Base-by-base conservation (phyloP, 2,113 vertebrate species). In the Bombycilla garrulus region DNA sequence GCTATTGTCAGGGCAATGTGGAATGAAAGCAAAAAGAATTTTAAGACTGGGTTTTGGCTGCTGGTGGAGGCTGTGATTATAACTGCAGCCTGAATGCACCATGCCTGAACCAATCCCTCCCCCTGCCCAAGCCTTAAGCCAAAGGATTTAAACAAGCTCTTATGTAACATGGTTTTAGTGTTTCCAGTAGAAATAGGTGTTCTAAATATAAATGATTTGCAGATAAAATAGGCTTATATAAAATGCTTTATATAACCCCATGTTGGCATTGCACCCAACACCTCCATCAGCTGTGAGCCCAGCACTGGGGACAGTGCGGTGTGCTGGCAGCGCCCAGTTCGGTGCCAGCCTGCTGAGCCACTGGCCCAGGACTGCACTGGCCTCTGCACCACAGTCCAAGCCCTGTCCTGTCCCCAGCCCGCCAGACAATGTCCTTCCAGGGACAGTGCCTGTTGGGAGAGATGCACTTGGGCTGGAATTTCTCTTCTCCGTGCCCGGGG, bases 191-290 rank as follows among this genome's bases (percentile, higher is more conserved):
- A 95, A 97, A 96, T 83, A 95, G 94, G 93, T 95, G 90, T 74
- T 96, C 94, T 96, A 96, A 95, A 95, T 96, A 96, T 88, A 97
- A 96, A 88, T 88, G 58, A 91, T 96, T 81, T 86, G 90, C 92
- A 93, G 94, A 95, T 91, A 94, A 91, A 96, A 96, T 71, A 93
- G 92, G 93, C 90, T 96, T 97, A 95, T 86, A 97, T 96, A 96
- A 97, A 97, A 85, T 56, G 64, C 79, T 88, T 96, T 96, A 95
- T 64, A n/a, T 97, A 96, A 95, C 88, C n/a, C 56, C 29, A 9
- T 5, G 54, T 6, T 66, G 87, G 82, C 69, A 35, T 38, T 24
- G 70, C 40, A 70, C 51, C 62, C 45, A 1, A 20, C 29, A 35
- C 28, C 56, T 73, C 77, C 79, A 7, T 10, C 10, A 11, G 61